A percentile compares a stretch with the other conserved stretches of the same genome.
phyloP scores from a whole-genome alignment of 2,113 vertebrate species.

The Copsychus sechellarum region DNA sequence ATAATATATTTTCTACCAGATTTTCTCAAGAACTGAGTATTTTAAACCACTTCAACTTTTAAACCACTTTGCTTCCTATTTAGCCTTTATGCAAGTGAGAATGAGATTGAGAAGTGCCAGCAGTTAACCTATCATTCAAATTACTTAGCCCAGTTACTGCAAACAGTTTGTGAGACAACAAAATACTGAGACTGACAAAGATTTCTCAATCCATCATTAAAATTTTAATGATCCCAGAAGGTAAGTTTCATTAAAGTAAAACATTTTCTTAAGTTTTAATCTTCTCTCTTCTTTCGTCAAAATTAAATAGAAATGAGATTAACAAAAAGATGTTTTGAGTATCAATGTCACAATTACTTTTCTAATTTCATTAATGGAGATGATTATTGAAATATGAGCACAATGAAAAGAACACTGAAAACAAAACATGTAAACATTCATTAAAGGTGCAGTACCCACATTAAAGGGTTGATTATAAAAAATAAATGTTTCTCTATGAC shows the following conservation, averaged over 20 bases:
- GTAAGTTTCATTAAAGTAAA: neutral
- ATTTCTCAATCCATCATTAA: neutral
- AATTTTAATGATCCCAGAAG: neutral
- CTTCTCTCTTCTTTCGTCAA: neutral
- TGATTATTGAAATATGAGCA: neutral
- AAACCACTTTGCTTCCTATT: neutral
- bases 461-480: slow-evolving; percentile 55
- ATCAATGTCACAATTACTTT: neutral
- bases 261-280: neutral
- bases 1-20: neutral
- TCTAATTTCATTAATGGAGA: slow-evolving; percentile 8
- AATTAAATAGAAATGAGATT: neutral
- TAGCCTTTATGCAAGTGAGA: neutral
- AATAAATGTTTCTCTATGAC: slow-evolving; percentile 40
- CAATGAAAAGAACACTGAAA: slow-evolving; percentile 38
- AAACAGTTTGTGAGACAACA: neutral
- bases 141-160: neutral
- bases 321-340: slow-evolving; percentile 1
- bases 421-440: slow-evolving; percentile 14
- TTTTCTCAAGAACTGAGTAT: neutral
- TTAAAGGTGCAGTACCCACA: slow-evolving; percentile 77
- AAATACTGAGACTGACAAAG: neutral
- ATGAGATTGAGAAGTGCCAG: neutral
- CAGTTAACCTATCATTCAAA: neutral
- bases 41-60: neutral